Percentiles rank a stretch among this genome's conserved stretches.
phyloP scores from a whole-genome alignment of 2,797 vertebrate genomes.

The Dallia pectoralis region DNA sequence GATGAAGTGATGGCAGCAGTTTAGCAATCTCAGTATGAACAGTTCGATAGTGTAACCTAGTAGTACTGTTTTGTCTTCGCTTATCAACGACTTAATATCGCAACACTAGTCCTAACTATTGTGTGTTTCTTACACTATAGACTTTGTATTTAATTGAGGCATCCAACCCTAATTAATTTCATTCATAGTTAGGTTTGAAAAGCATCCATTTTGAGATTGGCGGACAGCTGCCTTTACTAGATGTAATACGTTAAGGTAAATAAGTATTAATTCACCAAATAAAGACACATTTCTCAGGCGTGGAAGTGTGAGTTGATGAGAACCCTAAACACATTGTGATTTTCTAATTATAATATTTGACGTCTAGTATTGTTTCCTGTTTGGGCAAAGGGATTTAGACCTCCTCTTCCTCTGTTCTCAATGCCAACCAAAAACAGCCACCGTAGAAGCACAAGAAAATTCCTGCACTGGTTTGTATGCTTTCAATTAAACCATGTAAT shows the following conservation, averaged over 20 bases:
- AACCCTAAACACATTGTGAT: constrained; percentile 14
- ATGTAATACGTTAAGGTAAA: background rate
- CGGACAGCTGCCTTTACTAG: background rate
- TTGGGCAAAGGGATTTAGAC: constrained; percentile 74
- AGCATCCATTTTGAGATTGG: constrained; percentile 54
- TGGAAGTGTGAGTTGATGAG: background rate
- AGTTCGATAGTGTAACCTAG: background rate
- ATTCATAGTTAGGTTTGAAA: constrained; percentile 2
- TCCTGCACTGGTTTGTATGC: constrained; percentile 75
- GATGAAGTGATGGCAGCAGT: background rate
- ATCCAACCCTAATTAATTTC: background rate
- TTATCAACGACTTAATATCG: background rate
- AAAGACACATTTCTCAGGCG: background rate
- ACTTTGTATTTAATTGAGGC: background rate
- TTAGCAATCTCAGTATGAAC: background rate
- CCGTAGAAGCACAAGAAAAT: constrained; percentile 65
- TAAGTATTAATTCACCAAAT: background rate
- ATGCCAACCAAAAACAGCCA: constrained; percentile 82
- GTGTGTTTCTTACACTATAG: background rate
- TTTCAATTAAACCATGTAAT: constrained; percentile 40
- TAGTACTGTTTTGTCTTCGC: background rate
- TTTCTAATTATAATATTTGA: constrained; percentile 6
- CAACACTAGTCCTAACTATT: background rate
- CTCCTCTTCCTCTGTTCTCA: constrained; percentile 82
- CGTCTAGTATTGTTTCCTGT: constrained; percentile 77